Percentiles rank a stretch among this genome's conserved stretches.
Evolutionary conservation across 2,113 vertebrate genomes (phyloP).

Genomic region (Carettochelys insculpta): DNA sequence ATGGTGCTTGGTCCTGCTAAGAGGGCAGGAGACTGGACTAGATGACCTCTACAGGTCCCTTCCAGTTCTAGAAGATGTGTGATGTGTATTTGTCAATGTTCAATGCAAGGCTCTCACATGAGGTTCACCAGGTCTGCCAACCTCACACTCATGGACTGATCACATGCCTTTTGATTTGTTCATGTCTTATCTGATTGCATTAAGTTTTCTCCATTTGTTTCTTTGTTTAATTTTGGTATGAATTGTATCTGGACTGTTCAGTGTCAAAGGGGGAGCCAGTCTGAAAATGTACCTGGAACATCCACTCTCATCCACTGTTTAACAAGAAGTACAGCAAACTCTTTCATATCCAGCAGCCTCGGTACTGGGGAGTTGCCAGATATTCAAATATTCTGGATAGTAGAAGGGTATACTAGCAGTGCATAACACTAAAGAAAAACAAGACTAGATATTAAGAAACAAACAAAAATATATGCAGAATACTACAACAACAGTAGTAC

Average conservation of each 20-base stretch:
- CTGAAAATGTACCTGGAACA: neutral
- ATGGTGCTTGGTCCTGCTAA: no score
- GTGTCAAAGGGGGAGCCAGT: neutral
- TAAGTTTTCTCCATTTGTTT: constrained; percentile 21
- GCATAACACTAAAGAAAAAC: no score
- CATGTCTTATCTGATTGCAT: constrained; percentile 19
- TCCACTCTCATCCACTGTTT: neutral
- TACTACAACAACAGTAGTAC: no score
- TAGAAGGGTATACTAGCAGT: no score
- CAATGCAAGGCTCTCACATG: neutral
- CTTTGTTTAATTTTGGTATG: neutral
- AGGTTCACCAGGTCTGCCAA: neutral
- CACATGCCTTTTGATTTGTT: constrained; percentile 48
- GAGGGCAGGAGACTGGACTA: no score
- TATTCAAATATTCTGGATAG: no score
- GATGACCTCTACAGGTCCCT: no score
- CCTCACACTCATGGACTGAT: neutral
- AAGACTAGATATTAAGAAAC: no score
- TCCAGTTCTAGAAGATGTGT: no score
- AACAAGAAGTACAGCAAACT: neutral
- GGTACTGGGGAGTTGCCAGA: no score
- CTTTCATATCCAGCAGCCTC: no score
- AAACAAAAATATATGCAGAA: no score
- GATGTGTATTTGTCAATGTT: neutral
- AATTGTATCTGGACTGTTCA: constrained; percentile 25